phyloP scores from a whole-genome alignment of 2,888 invertebrate genomes.

The Lathronympha strigana region DNA sequence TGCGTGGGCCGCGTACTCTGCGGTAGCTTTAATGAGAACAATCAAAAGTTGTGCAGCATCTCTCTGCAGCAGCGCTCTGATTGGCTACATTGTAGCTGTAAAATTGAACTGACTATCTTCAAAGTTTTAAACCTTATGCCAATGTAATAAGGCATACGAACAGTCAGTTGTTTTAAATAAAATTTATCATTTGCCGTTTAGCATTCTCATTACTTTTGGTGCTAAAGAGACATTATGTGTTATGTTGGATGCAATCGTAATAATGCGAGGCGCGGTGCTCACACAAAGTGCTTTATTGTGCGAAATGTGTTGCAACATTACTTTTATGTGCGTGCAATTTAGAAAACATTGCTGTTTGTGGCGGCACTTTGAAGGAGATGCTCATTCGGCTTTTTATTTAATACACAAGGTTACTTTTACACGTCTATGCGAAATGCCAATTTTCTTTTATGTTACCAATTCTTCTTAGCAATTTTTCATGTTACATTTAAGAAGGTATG shows the following conservation, averaged over 20 bases:
- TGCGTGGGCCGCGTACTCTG: constrained; percentile 22
- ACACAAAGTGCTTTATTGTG: constrained; percentile 9
- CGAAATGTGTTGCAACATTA: constrained; percentile 7
- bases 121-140: too few relatives aligned
- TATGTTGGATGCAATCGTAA: constrained; percentile 19
- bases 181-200: constrained; percentile 31
- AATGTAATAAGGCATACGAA: too few relatives aligned
- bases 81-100: constrained; percentile 47
- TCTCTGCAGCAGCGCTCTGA: constrained; percentile 50
- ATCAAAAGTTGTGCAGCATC: constrained; percentile 56
- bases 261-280: constrained; percentile 7
- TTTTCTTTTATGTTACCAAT: too few relatives aligned
- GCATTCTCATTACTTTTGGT: constrained; percentile 33
- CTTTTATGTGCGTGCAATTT: constrained; percentile 17
- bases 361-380: not conserved
- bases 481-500: too few relatives aligned
- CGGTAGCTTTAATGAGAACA: constrained; percentile 55
- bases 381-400: not conserved
- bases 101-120: too few relatives aligned
- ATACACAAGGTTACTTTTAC: too few relatives aligned
- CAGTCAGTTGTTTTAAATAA: too few relatives aligned
- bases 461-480: too few relatives aligned
- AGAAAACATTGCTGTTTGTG: constrained; percentile 5
- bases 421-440: too few relatives aligned
- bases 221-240: constrained; percentile 31